Base-by-base conservation (phyloP, 2,113 vertebrate genomes). In the Pelecanoides urinatrix region DNA sequence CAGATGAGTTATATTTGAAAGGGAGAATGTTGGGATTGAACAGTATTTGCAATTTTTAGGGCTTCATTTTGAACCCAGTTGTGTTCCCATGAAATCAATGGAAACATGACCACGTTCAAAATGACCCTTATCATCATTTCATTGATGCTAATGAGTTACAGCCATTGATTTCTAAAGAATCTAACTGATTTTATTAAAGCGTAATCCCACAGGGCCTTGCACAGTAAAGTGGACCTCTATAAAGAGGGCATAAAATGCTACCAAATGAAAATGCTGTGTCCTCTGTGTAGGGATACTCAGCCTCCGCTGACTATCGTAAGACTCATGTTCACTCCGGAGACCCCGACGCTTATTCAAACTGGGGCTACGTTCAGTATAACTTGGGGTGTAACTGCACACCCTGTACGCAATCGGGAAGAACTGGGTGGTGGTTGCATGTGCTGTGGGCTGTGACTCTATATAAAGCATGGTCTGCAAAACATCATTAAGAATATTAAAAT, bases 111-210 rank as follows among this genome's bases (percentile, higher is more conserved):
- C 61, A 4, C 47, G 47, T 94, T 90, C 67, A 90, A 47, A 96
- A 92, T 59, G 12, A 79, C 52, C 38, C 18, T 58, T 89, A 50
- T 36, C 63, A 47, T 75, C 29, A 10, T 62, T 86, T 70, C 66
- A 55, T 66, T 67, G 75, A 71, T 49, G 61, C 55, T 63, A 58
- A 73, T 38, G 45, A 76, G 30, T 83, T 88, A 62, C 22, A 77
- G 72, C 72, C 79, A 77, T 6, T 22, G 71, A 76, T 44, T 93
- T 82, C 61, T 47, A 67, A 71, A 55, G 78, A 85, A 94, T 36
- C 19, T 11, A 90, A 88, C 42, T 56, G 44, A 78, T 94, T 94
- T 96, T 89, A 92, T 91, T 89, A 77, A 63, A 89, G 67, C 34
- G 86, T 74, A 80, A 73, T 93, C 59, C 70, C 78, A n/a, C 18